Evolutionary conservation across 2,797 vertebrate genomes (phyloP), one percentile per base, ranked within the genome.

Genomic region (Gymnocypris eckloni): DNA sequence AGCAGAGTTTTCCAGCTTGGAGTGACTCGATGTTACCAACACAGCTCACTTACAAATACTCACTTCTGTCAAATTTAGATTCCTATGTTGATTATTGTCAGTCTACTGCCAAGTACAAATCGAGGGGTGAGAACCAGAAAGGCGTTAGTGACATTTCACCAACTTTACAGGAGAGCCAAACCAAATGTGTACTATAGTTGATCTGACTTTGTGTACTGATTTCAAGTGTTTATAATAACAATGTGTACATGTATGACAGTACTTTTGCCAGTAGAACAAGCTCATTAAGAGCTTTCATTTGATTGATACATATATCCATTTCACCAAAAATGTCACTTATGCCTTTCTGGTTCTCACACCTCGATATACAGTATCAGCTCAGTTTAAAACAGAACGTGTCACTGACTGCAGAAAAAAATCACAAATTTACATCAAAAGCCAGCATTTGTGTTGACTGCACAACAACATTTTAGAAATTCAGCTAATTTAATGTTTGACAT

Each of bases 21-120:
- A 67, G 75, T 71, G 54, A 84, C 22, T 84, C 0, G 1, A 18
- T 2, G 8, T 76, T 72, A 61, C 41, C 6, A 72, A 83, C 81
- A 39, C 41, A 75, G 20, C 28, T 50, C 25, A 41, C 18, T 18
- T 41, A 41, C 15, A 66, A 39, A 66, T 18, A 52, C 13, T 39
- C 25, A 48, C 11, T 16, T 69, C 22, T 81, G 28, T 41, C 37
- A 59, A 73, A 59, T 70, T 45, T n/a, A 45, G 37, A 69, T 73
- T 25, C 3, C 10, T 56, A 56, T 79, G 67, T 81, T 69, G 78
- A 72, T 86, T 43, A 69, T 43, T 71, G 59, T 80, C 39, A 64
- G 33, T 28, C 43, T 59, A 18, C 33, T 10, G 45, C 22, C 20
- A 77, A 76, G 16, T n/a, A 33, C 12, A 79, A 25, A 41, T 33